Conservation (phyloP, 2,113 vertebrate genomes). For the Nesospiza acunhae region DNA sequence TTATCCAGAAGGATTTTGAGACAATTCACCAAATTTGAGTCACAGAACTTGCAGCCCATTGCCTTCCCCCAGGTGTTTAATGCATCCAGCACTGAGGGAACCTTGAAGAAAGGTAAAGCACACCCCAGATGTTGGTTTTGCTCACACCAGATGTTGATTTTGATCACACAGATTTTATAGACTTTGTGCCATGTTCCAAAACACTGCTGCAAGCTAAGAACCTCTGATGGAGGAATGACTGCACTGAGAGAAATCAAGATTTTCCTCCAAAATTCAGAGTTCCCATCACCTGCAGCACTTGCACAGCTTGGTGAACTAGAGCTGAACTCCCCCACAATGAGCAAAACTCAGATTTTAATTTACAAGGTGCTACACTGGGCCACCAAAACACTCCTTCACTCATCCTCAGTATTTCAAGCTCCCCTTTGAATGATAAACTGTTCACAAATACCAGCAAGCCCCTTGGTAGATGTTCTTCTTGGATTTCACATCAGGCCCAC, state of each 20-base stretch:
- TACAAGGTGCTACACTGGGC: background rate
- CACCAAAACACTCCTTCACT: background rate
- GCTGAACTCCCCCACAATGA: fast-evolving
- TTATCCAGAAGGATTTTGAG: background rate
- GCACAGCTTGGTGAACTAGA: background rate
- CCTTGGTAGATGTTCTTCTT: background rate
- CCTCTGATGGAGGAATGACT: background rate
- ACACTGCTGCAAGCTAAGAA: background rate
- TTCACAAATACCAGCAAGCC: background rate
- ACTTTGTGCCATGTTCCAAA: background rate
- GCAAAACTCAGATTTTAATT: background rate
- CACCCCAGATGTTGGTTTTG: background rate
- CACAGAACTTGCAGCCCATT: background rate
- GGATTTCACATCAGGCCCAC: background rate
- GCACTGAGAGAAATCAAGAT: background rate
- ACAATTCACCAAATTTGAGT: background rate
- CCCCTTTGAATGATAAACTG: background rate
- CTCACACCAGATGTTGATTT: too few species aligned
- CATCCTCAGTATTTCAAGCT: background rate
- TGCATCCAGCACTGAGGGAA: background rate
- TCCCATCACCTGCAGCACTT: too few species aligned
- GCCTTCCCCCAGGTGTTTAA: fast-evolving
- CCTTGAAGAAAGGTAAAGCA: background rate
- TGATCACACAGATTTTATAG: background rate
- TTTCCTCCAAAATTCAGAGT: background rate